Evolutionary conservation across 2,113 vertebrate species (phyloP).

Genomic region (Tachysurus vachellii): DNA sequence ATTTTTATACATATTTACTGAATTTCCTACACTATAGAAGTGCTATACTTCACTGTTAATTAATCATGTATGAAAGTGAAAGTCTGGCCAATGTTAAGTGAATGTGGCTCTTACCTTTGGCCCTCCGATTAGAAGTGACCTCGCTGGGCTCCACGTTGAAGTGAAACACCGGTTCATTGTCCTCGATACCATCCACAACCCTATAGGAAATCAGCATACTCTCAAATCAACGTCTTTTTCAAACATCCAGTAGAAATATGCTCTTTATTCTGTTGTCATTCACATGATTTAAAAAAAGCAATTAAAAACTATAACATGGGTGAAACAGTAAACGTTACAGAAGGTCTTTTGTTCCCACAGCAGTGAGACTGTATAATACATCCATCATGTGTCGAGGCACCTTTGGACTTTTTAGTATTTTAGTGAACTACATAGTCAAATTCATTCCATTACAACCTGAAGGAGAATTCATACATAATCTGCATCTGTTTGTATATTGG

Average conservation of each 20-base stretch:
- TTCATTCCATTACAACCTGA: too few species aligned
- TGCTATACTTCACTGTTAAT: background rate
- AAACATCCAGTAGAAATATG: background rate
- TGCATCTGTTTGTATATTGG: too few species aligned
- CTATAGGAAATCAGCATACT: constrained; percentile 64
- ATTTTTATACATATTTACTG: too few species aligned
- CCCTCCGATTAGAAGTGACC: constrained; percentile 43
- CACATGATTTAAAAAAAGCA: background rate
- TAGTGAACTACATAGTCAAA: too few species aligned
- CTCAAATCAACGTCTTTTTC: background rate
- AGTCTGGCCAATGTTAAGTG: background rate
- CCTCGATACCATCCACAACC: constrained; percentile 93
- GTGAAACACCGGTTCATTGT: constrained; percentile 78
- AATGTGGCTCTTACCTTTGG: constrained; percentile 59
- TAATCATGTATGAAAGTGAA: background rate
- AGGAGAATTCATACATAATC: too few species aligned
- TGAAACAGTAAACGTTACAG: too few species aligned
- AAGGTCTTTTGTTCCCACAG: too few species aligned
- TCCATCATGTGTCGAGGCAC: too few species aligned
- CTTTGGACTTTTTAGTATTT: too few species aligned
- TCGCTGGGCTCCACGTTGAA: constrained; percentile 73
- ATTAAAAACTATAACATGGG: too few species aligned
- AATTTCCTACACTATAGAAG: background rate
- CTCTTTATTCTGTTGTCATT: background rate
- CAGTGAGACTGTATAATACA: too few species aligned